Evolutionary conservation across 2,113 vertebrate species (phyloP).

Genomic region (Xyliphius kryptos): DNA sequence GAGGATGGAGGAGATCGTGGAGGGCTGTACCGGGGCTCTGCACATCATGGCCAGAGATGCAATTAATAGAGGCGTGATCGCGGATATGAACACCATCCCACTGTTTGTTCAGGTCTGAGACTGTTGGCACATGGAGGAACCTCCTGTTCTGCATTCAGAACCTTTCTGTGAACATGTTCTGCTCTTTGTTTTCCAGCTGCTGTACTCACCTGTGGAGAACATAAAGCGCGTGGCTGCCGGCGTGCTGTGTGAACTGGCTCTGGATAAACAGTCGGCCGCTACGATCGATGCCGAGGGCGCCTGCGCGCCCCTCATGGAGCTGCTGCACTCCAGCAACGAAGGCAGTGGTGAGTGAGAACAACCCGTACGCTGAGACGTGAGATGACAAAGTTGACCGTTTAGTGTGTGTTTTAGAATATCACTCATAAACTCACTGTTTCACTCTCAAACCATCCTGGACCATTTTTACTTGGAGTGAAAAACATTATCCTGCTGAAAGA

Average conservation of each 20-base stretch:
- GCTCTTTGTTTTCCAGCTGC: constrained; percentile 62
- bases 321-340: constrained; percentile 93
- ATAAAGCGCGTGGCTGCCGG: constrained; percentile 92
- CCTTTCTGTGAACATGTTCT: no score
- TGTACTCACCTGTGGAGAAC: constrained; percentile 96
- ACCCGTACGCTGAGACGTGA: no score
- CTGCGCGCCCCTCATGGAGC: constrained; percentile 84
- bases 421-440: no score
- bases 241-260: constrained; percentile 87
- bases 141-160: no score
- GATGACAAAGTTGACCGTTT: no score
- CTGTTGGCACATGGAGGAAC: no score
- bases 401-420: no score
- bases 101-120: constrained; percentile 87
- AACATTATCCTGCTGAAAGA: no score
- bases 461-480: no score
- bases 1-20: constrained; percentile 96
- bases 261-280: constrained; percentile 86
- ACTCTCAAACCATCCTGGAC: no score
- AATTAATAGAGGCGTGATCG: constrained; percentile 78
- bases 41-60: constrained; percentile 92
- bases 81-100: constrained; percentile 83
- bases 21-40: constrained; percentile 89
- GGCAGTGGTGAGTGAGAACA: constrained; percentile 78
- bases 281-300: constrained; percentile 86